Percentiles rank a stretch among this genome's conserved stretches.
Conservation (phyloP, 2,797 vertebrate species). For the Sorex maritimensis region DNA sequence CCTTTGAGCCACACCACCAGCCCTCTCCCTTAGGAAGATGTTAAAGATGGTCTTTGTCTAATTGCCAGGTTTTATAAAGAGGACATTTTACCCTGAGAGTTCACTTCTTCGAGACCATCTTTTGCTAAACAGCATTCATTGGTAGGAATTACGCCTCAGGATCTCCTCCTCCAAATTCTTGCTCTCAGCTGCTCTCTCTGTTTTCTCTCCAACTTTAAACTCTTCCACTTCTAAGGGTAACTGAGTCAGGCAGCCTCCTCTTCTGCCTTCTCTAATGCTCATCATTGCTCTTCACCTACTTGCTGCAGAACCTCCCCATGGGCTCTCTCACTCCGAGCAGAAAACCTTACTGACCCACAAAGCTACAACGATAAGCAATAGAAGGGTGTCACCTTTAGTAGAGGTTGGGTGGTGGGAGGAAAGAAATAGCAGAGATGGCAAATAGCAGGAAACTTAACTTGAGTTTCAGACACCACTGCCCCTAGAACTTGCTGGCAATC, state of each 20-base stretch:
- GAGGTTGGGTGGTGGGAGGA: neutral
- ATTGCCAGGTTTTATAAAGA: neutral
- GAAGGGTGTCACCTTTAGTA: neutral
- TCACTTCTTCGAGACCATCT: neutral
- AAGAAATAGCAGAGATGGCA: neutral
- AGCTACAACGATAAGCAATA: neutral
- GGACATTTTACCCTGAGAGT: neutral
- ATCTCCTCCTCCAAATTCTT: neutral
- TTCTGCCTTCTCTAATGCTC: neutral
- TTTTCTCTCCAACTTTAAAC: neutral
- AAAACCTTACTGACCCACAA: neutral
- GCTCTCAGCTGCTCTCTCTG: neutral
- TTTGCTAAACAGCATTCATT: neutral
- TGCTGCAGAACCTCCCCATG: neutral
- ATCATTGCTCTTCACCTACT: neutral
- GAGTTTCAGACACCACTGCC: neutral
- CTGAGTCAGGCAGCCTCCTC: neutral
- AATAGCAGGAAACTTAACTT: constrained; percentile 7
- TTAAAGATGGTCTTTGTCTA: neutral
- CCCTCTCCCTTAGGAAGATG: neutral
- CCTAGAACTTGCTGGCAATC: neutral
- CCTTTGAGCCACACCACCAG: too few species aligned
- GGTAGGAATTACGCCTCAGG: neutral
- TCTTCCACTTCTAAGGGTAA: neutral
- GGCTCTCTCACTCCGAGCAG: neutral